These are phyloP conservation scores for Phainopepla nitens DNA, from an alignment of 2,113 vertebrate species.

Conservation along the genomic window DNA sequence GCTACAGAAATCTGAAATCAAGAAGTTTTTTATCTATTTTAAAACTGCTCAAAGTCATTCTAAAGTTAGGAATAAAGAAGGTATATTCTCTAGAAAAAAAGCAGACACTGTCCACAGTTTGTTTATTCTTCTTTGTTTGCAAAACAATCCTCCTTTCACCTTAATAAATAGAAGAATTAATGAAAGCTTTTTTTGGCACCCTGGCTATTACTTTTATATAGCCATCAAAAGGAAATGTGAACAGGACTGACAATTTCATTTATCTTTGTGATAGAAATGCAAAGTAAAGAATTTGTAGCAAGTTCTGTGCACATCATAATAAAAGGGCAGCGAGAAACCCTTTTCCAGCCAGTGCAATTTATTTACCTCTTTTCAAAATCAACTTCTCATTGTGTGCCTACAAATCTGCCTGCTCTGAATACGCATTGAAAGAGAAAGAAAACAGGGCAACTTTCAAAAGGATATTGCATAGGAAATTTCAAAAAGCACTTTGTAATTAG, in stretches of 20 bases:
- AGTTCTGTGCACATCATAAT: constrained; percentile 39
- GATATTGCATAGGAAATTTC: constrained; percentile 42
- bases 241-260: constrained; percentile 55
- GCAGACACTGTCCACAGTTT: not conserved
- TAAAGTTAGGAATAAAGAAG: not conserved
- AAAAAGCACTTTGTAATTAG: constrained; percentile 45
- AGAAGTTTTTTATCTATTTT: not conserved
- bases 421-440: constrained; percentile 32
- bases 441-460: constrained; percentile 50
- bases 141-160: constrained; percentile 33
- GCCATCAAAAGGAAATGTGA: constrained; percentile 41
- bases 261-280: constrained; percentile 59
- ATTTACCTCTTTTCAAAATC: constrained; percentile 67
- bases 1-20: not conserved
- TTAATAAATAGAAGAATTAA: constrained; percentile 56
- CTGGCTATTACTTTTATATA: constrained; percentile 36
- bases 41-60: not conserved
- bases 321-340: constrained; percentile 43
- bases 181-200: constrained; percentile 24
- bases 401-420: constrained; percentile 44
- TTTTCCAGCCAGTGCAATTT: constrained; percentile 51
- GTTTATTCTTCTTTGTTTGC: constrained; percentile 27
- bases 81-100: not conserved
- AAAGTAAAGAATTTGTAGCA: constrained; percentile 47
- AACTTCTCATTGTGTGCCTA: constrained; percentile 46